These are phyloP conservation scores for Eumaeus atala DNA, from an alignment of 1,140 invertebrate species.

Conservation along the genomic window DNA sequence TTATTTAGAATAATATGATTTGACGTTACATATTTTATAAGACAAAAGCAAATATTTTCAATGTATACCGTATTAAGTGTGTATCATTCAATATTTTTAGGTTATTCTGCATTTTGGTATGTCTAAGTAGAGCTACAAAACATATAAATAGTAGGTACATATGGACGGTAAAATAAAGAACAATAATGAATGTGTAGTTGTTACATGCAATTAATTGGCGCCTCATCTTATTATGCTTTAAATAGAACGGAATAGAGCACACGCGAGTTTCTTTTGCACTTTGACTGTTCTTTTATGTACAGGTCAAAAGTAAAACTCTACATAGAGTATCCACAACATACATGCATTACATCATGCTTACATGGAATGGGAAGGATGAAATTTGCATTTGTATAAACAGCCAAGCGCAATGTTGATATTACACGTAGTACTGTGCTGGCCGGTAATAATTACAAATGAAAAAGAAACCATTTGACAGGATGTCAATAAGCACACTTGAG, in stretches of 20 bases:
- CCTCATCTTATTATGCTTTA: slow-evolving; percentile 5
- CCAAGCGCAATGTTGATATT: slow-evolving; percentile 12
- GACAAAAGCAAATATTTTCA: too few species aligned
- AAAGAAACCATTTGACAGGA: neutral
- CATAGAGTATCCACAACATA: neutral
- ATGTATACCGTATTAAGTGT: too few species aligned
- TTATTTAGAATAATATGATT: too few species aligned
- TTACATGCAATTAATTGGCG: slow-evolving; percentile 6
- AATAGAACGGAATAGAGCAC: slow-evolving; percentile 7
- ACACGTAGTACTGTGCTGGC: neutral
- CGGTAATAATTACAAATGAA: slow-evolving; percentile 2
- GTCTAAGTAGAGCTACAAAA: too few species aligned
- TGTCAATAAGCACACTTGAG: neutral
- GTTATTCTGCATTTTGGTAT: too few species aligned
- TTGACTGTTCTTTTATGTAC: neutral
- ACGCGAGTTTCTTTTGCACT: neutral
- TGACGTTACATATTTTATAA: too few species aligned
- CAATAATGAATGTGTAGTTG: neutral
- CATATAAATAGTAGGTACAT: too few species aligned
- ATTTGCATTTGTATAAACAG: slow-evolving; percentile 20
- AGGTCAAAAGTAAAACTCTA: slow-evolving; percentile 6
- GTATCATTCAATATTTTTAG: too few species aligned
- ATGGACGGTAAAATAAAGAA: neutral
- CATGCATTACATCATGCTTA: slow-evolving; percentile 6
- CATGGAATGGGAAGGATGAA: slow-evolving; percentile 16